A percentile compares a stretch with the other conserved stretches of the same genome.
Evolutionary conservation across 2,888 invertebrate species (phyloP).

Genomic region (Ecdyonurus torrentis): DNA sequence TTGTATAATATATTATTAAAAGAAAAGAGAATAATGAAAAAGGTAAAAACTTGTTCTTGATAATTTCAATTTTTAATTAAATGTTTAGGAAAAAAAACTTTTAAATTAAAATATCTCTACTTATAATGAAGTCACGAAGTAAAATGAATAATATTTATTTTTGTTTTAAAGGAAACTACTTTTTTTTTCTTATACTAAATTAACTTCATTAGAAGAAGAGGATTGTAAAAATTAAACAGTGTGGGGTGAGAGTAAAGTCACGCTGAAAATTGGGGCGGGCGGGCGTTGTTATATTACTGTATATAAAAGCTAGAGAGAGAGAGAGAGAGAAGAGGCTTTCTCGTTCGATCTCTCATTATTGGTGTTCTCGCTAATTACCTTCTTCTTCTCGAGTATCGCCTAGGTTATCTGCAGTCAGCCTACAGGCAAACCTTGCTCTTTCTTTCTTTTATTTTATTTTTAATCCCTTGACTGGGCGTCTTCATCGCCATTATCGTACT

Average conservation of each 20-base stretch:
- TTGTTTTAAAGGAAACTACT: too few relatives aligned
- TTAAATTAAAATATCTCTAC: too few relatives aligned
- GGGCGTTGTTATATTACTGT: too few relatives aligned
- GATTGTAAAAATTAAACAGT: not conserved
- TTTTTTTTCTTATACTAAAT: not conserved
- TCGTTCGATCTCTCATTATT: not conserved
- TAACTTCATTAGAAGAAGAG: not conserved
- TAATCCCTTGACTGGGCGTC: not conserved
- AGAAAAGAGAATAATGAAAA: too few relatives aligned
- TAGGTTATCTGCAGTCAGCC: not conserved
- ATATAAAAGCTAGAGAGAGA: too few relatives aligned
- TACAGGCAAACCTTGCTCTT: not conserved
- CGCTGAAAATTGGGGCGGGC: not conserved
- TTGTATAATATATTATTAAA: too few relatives aligned
- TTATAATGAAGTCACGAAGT: not conserved
- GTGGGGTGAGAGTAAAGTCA: not conserved
- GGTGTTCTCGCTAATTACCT: not conserved
- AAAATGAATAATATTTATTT: not conserved
- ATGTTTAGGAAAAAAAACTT: too few relatives aligned
- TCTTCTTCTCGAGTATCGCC: not conserved
- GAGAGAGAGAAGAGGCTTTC: too few relatives aligned
- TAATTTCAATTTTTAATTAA: too few relatives aligned
- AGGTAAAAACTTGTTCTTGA: too few relatives aligned
- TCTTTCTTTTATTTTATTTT: not conserved
- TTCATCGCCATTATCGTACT: not conserved